These are phyloP conservation scores for Hypolimnas misippus DNA, from an alignment of 2,888 invertebrate genomes.

Conservation along the genomic window DNA sequence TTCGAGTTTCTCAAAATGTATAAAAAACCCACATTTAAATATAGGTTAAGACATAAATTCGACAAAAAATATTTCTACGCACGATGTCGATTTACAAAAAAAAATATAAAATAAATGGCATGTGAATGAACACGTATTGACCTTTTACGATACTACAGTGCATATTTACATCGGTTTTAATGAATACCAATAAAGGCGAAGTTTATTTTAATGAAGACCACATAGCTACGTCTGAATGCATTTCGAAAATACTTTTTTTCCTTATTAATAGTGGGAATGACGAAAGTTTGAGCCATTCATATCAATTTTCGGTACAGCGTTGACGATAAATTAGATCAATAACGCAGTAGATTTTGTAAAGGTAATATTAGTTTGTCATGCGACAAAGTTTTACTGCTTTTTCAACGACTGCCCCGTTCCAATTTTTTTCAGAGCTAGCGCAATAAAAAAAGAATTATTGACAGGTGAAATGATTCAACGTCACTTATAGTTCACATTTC, in stretches of 20 bases:
- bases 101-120: conserved; percentile 36
- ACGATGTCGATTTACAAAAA: conserved; percentile 21
- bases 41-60: conserved; percentile 1
- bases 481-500: background rate
- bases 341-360: conserved; percentile 26
- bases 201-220: conserved; percentile 37
- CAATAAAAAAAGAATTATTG: conserved; percentile 11
- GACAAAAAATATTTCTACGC: conserved; percentile 8
- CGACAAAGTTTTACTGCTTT: conserved; percentile 21
- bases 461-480: background rate
- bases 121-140: conserved; percentile 36
- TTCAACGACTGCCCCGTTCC: background rate
- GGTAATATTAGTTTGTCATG: conserved; percentile 21
- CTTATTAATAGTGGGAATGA: conserved; percentile 3
- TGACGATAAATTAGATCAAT: conserved; percentile 27
- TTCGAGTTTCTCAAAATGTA: too few relatives aligned
- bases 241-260: conserved; percentile 8
- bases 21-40: background rate
- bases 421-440: conserved; percentile 8
- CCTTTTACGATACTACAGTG: conserved; percentile 38
- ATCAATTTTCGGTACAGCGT: background rate
- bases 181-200: conserved; percentile 42
- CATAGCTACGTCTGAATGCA: conserved; percentile 30
- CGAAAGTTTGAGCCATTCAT: conserved; percentile 8
- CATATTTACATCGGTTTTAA: conserved; percentile 36